Evolutionary conservation across 2,113 vertebrate genomes (phyloP).

Genomic region (Plectropomus leopardus): DNA sequence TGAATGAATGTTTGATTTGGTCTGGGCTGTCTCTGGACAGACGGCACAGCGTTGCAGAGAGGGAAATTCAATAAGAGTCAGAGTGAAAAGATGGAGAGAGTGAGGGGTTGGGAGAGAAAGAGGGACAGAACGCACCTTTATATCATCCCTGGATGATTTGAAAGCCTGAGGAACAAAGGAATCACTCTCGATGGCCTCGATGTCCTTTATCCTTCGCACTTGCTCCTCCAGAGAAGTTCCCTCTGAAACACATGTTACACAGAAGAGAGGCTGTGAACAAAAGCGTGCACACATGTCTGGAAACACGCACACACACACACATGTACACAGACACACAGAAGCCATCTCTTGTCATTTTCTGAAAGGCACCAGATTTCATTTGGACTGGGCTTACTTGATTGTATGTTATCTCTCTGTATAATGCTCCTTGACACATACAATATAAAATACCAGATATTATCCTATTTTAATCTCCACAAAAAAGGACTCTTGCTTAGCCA

Average conservation of each 20-base stretch:
- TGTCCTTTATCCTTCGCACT: slow-evolving; percentile 96
- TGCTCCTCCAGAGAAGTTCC: slow-evolving; percentile 93
- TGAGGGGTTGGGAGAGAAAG: slow-evolving; percentile 61
- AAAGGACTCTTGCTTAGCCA: slow-evolving; percentile 64
- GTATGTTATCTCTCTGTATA: slow-evolving; percentile 59
- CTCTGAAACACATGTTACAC: slow-evolving; percentile 85
- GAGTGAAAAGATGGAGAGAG: slow-evolving; percentile 74
- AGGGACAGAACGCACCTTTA: slow-evolving; percentile 89
- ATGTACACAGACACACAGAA: slow-evolving; percentile 27
- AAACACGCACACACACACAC: slow-evolving; percentile 20
- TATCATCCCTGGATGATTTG: slow-evolving; percentile 94
- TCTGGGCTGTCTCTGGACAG: slow-evolving; percentile 81
- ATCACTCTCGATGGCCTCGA: slow-evolving; percentile 97
- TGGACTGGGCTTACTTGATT: slow-evolving; percentile 52
- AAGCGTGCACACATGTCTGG: slow-evolving; percentile 35
- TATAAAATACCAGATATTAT: slow-evolving; percentile 72
- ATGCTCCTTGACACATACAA: slow-evolving; percentile 71
- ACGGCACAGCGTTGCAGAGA: slow-evolving; percentile 63
- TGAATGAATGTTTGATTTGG: slow-evolving; percentile 87
- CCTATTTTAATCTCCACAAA: slow-evolving; percentile 73
- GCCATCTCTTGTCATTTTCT: slow-evolving; percentile 55
- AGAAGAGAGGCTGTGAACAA: slow-evolving; percentile 62
- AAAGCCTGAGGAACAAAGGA: slow-evolving; percentile 96
- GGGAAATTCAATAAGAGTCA: slow-evolving; percentile 82
- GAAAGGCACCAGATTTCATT: slow-evolving; percentile 66